phyloP scores from a whole-genome alignment of 2,797 vertebrate species.

The Ispidina picta region DNA sequence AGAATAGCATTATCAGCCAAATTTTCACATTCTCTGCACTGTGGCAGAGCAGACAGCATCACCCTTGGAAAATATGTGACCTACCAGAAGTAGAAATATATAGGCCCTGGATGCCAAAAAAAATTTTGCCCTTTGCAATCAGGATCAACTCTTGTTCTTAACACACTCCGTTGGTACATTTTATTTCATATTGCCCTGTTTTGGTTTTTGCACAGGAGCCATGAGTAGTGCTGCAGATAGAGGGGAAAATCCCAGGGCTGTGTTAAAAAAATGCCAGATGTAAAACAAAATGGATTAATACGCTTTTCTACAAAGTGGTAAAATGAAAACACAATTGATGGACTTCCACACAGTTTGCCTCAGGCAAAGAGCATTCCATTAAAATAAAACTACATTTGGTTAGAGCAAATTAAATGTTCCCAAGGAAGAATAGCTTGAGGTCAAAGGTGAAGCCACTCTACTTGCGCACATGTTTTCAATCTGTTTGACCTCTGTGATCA shows the following conservation, averaged over 20 bases:
- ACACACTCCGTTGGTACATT: neutral
- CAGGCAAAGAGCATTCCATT: slow-evolving; percentile 71
- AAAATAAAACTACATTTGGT: slow-evolving; percentile 69
- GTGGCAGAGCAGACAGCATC: neutral
- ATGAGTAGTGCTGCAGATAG: neutral
- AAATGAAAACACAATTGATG: slow-evolving; percentile 71
- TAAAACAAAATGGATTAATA: slow-evolving; percentile 67
- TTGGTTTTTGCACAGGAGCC: slow-evolving; percentile 43
- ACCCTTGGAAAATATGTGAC: neutral
- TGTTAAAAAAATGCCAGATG: slow-evolving; percentile 63
- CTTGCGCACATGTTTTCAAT: slow-evolving; percentile 73
- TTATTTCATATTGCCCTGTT: slow-evolving; percentile 17
- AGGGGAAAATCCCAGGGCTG: slow-evolving; percentile 34
- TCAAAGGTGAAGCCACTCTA: slow-evolving; percentile 68
- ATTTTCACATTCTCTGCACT: neutral
- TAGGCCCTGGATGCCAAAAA: neutral
- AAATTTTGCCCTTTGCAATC: neutral
- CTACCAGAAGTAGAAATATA: neutral
- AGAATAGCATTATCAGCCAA: neutral
- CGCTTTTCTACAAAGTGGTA: slow-evolving; percentile 66
- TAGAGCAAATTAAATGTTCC: slow-evolving; percentile 72
- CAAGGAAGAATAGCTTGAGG: slow-evolving; percentile 63
- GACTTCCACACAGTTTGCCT: slow-evolving; percentile 64
- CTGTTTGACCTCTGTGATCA: slow-evolving; percentile 68
- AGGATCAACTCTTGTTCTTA: neutral